A percentile compares a stretch with the other conserved stretches of the same genome.
Evolutionary conservation across 2,888 invertebrate genomes (phyloP).

Genomic region (Lacanobia oleracea): DNA sequence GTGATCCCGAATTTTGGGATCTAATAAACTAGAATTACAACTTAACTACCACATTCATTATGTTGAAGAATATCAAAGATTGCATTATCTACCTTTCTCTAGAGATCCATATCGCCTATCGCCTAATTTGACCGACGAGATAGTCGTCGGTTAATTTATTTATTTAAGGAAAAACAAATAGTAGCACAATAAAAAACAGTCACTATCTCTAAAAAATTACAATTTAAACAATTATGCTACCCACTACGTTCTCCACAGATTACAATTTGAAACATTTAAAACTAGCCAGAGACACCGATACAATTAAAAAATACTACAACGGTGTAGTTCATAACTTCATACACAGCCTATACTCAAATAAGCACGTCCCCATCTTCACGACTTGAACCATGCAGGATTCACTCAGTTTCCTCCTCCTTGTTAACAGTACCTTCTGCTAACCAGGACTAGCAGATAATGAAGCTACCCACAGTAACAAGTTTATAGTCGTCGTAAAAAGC

Average conservation of each 20-base stretch:
- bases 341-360: not conserved
- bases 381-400: not conserved
- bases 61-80: not conserved
- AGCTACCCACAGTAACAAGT: constrained; percentile 79
- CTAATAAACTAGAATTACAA: not conserved
- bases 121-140: not conserved
- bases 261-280: too few species aligned
- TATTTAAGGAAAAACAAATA: too few species aligned
- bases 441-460: constrained; percentile 72
- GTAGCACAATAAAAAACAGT: too few species aligned
- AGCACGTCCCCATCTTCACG: not conserved
- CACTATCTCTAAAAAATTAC: too few species aligned
- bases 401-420: constrained; percentile 5
- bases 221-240: too few species aligned
- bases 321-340: too few species aligned
- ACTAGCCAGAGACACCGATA: too few species aligned
- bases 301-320: too few species aligned
- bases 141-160: not conserved
- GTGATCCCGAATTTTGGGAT: not conserved
- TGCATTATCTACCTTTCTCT: too few species aligned
- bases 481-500: constrained; percentile 85
- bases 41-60: not conserved
- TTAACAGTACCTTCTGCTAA: constrained; percentile 65
- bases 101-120: too few species aligned
- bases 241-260: too few species aligned